Percentiles rank a stretch among this genome's conserved stretches.
These are phyloP conservation scores for Balanococcus diminutus DNA, from an alignment of 2,888 invertebrate species.

Conservation along the genomic window DNA sequence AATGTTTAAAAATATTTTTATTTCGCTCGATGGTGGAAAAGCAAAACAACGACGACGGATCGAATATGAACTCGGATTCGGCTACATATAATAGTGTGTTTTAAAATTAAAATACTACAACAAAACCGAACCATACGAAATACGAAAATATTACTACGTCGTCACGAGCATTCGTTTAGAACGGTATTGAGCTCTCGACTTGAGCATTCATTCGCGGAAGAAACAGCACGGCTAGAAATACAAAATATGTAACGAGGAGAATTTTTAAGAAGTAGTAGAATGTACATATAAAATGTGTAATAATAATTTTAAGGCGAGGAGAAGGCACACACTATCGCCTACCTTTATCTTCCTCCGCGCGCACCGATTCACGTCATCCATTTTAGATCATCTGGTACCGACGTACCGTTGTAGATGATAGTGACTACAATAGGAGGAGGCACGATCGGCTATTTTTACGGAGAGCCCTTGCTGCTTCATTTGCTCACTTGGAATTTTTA, in stretches of 20 bases:
- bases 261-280: constrained; percentile 44
- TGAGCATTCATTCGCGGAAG: constrained; percentile 51
- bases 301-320: constrained; percentile 46
- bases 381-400: constrained; percentile 44
- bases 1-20: constrained; percentile 2
- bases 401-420: not conserved
- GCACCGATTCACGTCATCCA: constrained; percentile 48
- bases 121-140: too few relatives aligned
- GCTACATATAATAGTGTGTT: not conserved
- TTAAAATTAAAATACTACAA: not conserved
- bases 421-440: too few relatives aligned
- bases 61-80: not conserved
- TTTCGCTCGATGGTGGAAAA: not conserved
- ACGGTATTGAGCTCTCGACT: constrained; percentile 35
- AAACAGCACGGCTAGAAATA: constrained; percentile 39
- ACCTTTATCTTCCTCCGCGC: constrained; percentile 53
- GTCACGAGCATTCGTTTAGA: not conserved
- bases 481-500: too few relatives aligned
- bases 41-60: not conserved
- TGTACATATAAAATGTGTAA: constrained; percentile 48
- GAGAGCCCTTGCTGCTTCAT: too few relatives aligned
- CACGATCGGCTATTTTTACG: too few relatives aligned
- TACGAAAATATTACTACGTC: constrained; percentile 42
- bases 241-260: constrained; percentile 33
- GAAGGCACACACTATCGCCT: constrained; percentile 51